Conservation (phyloP, 2,113 vertebrate genomes). For the Xiphophorus hellerii region DNA sequence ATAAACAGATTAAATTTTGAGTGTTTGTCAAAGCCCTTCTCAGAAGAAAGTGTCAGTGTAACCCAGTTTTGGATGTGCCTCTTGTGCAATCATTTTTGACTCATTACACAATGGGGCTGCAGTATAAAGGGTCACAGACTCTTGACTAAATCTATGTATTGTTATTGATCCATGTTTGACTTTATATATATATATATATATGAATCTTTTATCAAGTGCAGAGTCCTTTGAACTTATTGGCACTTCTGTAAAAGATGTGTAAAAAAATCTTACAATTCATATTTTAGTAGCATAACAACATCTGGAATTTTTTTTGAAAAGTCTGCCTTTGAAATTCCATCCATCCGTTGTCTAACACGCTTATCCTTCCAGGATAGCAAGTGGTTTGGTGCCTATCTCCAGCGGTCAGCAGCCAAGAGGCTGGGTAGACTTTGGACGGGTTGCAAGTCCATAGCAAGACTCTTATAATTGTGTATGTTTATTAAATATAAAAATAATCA, state of each 20-base stretch:
- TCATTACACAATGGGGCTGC: constrained; percentile 57
- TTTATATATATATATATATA: too few relatives aligned
- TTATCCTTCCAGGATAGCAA: too few relatives aligned
- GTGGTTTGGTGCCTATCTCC: too few relatives aligned
- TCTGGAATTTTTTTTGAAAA: too few relatives aligned
- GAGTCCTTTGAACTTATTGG: neutral
- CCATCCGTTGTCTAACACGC: too few relatives aligned
- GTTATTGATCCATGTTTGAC: constrained; percentile 19
- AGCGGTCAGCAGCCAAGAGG: too few relatives aligned
- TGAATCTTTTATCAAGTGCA: constrained; percentile 3
- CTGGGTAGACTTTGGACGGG: too few relatives aligned
- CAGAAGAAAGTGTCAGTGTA: constrained; percentile 72
- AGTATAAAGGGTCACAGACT: constrained; percentile 44
- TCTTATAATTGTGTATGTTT: too few relatives aligned
- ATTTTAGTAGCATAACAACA: too few relatives aligned
- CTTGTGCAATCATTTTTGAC: constrained; percentile 63
- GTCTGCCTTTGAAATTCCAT: too few relatives aligned
- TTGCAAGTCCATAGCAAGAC: too few relatives aligned
- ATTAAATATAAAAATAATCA: too few relatives aligned
- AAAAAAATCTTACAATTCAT: neutral
- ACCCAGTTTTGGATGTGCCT: constrained; percentile 72
- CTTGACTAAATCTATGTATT: constrained; percentile 34
- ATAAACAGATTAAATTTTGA: constrained; percentile 83
- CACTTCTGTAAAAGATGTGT: neutral
- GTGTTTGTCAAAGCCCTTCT: constrained; percentile 72